Conservation (phyloP, 2,888 invertebrate species). For the Plebejus argus region DNA sequence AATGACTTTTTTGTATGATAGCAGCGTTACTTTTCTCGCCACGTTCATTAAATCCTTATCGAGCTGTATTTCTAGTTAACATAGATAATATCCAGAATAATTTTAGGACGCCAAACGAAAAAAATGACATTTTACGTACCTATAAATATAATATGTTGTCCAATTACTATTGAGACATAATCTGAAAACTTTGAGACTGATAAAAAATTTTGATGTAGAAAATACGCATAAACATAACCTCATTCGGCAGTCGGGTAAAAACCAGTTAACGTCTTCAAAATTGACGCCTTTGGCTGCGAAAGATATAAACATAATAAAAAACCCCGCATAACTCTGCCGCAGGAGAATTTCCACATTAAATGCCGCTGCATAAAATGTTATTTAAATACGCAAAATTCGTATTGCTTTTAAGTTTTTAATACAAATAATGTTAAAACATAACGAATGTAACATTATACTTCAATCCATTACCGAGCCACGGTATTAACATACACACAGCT, state of each 20-base stretch:
- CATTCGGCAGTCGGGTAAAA: neutral
- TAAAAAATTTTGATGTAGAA: no score
- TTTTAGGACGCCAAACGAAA: no score
- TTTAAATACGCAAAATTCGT: conserved; percentile 10
- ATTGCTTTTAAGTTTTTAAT: conserved; percentile 23
- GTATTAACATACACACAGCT: conserved; percentile 23
- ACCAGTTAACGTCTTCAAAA: neutral
- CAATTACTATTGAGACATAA: no score
- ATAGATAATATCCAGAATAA: no score
- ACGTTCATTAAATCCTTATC: no score
- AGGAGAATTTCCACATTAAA: neutral
- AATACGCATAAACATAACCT: neutral
- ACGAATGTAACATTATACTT: conserved; percentile 21
- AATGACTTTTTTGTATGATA: no score
- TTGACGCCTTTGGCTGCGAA: neutral
- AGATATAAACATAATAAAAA: neutral
- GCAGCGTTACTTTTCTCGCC: no score
- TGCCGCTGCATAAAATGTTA: neutral
- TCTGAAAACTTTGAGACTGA: no score
- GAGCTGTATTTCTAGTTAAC: no score
- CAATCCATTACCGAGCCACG: conserved; percentile 29
- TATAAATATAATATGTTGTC: no score
- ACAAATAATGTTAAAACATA: conserved; percentile 24
- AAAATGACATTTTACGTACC: no score
- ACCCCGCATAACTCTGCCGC: neutral